Base-by-base conservation (phyloP, 2,888 invertebrate genomes). In the Cylloceria caligata region DNA sequence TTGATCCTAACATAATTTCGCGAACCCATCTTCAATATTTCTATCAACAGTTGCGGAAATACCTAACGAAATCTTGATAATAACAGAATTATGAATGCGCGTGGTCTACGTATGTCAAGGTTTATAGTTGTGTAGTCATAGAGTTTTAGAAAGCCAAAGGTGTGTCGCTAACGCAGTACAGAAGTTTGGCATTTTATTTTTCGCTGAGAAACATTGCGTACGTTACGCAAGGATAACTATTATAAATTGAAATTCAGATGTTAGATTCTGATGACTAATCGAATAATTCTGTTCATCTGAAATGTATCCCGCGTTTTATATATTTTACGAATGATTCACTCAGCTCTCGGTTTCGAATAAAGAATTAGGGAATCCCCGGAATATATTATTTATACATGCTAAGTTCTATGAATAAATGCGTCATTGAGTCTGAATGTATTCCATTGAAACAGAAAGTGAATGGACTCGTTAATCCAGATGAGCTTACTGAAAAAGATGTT, bases 81-180 rank as follows among this genome's bases (percentile, higher is more conserved):
- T 7, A 60, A 30, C 27, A 34, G n/a, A 30, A 19, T 21, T 24
- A 24, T 6, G 30, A 4, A 7, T 34, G 57, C 55, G 55, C 24
- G 30, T 57, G 34, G 16, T 57, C 16, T 16, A 7, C 36, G 19
- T 36, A 7, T 30, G n/a, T 13, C n/a, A n/a, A 34, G n/a, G 7
- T 19, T 16, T 7, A 3, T 1, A 19, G 9, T 7, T 7, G 34
- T 36, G 19, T 7, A 30, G 30, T 60, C 57, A 16, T 0, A 30
- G 49, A 52, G 21, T n/a, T 52, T 52, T 68, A 52, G 52, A 68
- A 68, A 68, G 68, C 52, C 68, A 68, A 52, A 68, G 21, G 30
- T 49, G 36, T 68, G 68, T 21, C 34, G 68, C 68, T 52, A 52
- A 34, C 52, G 47, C 4, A n/a, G 19, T 13, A 13, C 47, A 36